Evolutionary conservation across 2,797 vertebrate genomes (phyloP), one percentile per base, ranked within the genome.

Genomic region (Petrocephalus schoutedeni): DNA sequence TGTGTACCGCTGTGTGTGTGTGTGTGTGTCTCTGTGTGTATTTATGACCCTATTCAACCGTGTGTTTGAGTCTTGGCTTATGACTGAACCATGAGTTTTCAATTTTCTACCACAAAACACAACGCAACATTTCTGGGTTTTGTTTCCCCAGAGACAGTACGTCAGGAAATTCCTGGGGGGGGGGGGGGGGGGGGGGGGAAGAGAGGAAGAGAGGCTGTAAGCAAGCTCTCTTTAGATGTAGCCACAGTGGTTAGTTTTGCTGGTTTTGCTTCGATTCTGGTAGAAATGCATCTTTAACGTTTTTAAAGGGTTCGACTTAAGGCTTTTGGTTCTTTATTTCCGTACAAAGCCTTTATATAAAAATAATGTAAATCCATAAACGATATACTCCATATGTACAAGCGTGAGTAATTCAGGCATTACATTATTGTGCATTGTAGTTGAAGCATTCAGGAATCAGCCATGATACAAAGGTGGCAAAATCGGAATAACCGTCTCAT

Each of bases 291-390:
- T 14, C 58, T 56, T 56, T 9, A 56, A 87, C 23, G 1, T 45
- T 86, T 57, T 36, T 58, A 59, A 86, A 36, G 57, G 51, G 88
- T 28, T 89, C 1, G 41, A 83, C 41, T 56, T 67, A 86, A 58
- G 28, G 49, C 28, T 58, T 86, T 57, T 7, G 2, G 64, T 88
- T 88, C 19, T 92, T 92, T 19, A 89, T 91, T 94, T 95, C 94
- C 90, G 92, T 95, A 95, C 93, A 93, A 95, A 95, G 94, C 93
- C 90, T 91, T 87, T 94, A 93, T 95, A 96, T 92, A 96, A 96
- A 96, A 96, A 96, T 95, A 96, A 91, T 92, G 92, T 93, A 91
- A 90, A 93, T 95, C 92, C 94, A 91, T 93, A 92, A 90, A 89
- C 92, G 90, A 88, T 91, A 90, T 88, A 91, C 89, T 91, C 90